Base-by-base conservation (phyloP, 2,888 invertebrate genomes). In the Drosophila fulvimacula region DNA sequence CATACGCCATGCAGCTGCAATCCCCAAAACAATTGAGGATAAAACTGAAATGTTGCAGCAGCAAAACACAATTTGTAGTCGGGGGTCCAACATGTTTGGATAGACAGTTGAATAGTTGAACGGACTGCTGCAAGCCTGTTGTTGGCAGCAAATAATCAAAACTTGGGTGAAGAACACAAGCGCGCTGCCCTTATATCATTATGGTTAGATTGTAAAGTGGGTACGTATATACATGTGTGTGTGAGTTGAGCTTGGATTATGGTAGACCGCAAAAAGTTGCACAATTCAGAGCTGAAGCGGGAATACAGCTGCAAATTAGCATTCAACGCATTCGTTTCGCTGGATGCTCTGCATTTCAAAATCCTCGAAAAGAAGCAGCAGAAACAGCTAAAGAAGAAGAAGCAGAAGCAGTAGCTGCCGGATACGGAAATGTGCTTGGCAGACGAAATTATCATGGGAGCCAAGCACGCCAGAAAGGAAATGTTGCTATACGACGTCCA, bases 351-450 rank as follows among this genome's bases (percentile, higher is more conserved):
- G 74, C 70, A 74, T 79, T 69, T 58, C 24, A 68, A 64, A 73
- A 61, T 57, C 42, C 21, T 19, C 48, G 46, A 59, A 49, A 52
- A 65, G 24, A 52, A 49, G 36, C n/a, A n/a, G 32, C 9, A 48
- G 49, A 19, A 48, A 42, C 36, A 51, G 53, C 9, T 17, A 19
- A 19, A 19, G 32, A 41, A 56, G 24, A 21, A 30, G 34, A 51
- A 69, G 27, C 27, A 30, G 58, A 44, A 59, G 48, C 15, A 46
- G 49, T 44, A 55, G 51, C 51, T 52, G 53, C 75, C 86, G 86
- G 83, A 86, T 88, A 82, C 88, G 83, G 86, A 83, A 83, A 83
- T 83, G 88, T 85, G 86, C 88, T 83, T 82, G 86, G 65, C 82
- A 85, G 75, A 64, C 79, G 69, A 79, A 83, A 88, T 83, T 88